Evolutionary conservation across 2,888 invertebrate species (phyloP), one percentile per base, ranked within the genome.

Genomic region (Drosophila kambysellisi): DNA sequence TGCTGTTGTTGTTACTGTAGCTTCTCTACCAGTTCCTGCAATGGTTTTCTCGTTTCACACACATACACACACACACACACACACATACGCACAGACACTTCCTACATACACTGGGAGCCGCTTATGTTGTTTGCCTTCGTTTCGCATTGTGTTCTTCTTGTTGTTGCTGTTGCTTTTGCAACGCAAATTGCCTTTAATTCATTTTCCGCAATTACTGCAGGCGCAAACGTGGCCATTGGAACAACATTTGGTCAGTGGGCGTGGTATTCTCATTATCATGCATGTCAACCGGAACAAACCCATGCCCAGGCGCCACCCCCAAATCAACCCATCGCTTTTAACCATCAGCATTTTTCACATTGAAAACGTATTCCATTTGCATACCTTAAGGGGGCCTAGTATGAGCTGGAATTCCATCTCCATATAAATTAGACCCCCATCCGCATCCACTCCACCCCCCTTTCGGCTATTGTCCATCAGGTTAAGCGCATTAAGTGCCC

Each of bases 131-230:
- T 86, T 81, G 75, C 78, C 72, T 80, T 85, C 69, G 63, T 78
- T 83, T 70, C 57, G 70, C 71, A 70, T 68, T 64, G 72, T 81
- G 66, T 76, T 80, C 71, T 53, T 82, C 80, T 48, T 69, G 64
- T 48, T 69, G 64, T 30, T 50, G 56, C 33, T 66, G 56, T 30
- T 32, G 53, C 52, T 68, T 62, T 71, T 69, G 60, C 74, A 53
- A 74, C 83, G 56, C 87, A 83, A 83, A 83, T 83, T 83, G 83
- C 87, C 83, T 83, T 83, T 86, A 83, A 83, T 83, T 83, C 81
- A 86, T 83, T 83, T 83, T 79, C 83, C 83, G 83, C 83, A 83
- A 83, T 83, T 83, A 86, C 87, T 83, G 73, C 67, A 58, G 60
- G 67, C 74, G 48, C 60, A 73, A 69, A 25, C 50, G 65, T 54